Evolutionary conservation across 2,888 invertebrate species (phyloP).

Genomic region (Caenorhabditis plicata): DNA sequence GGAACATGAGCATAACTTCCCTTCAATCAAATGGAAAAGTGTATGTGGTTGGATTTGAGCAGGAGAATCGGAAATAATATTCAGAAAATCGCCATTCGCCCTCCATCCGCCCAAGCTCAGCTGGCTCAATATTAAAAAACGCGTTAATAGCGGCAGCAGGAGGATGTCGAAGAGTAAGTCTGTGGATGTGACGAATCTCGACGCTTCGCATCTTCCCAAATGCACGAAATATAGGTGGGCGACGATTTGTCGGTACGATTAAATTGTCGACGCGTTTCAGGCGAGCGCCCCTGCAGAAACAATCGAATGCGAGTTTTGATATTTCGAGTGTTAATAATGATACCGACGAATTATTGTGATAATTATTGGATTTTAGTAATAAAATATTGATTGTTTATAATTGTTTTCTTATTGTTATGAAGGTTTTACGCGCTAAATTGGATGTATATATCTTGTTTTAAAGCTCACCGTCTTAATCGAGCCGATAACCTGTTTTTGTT

Average conservation of each 20-base stretch:
- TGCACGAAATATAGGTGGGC: too few relatives aligned
- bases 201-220: slow-evolving; percentile 10
- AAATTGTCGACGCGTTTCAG: slow-evolving; percentile 4
- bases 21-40: slow-evolving; percentile 19
- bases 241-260: neutral
- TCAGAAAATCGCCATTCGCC: slow-evolving; percentile 14
- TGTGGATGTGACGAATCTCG: slow-evolving; percentile 23
- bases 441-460: too few relatives aligned
- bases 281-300: slow-evolving; percentile 21
- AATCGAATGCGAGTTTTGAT: slow-evolving; percentile 21
- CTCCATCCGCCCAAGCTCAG: slow-evolving; percentile 8
- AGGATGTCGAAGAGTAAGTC: slow-evolving; percentile 22
- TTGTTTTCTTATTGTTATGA: neutral
- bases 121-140: slow-evolving; percentile 16
- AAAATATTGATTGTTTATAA: neutral
- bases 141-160: neutral
- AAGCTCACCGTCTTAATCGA: too few relatives aligned
- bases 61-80: too few relatives aligned
- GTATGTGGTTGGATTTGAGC: too few relatives aligned
- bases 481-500: too few relatives aligned
- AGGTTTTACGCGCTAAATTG: neutral
- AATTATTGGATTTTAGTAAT: neutral
- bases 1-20: slow-evolving; percentile 18
- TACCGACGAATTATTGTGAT: slow-evolving; percentile 25
- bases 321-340: slow-evolving; percentile 24